phyloP scores from a whole-genome alignment of 2,888 invertebrate species.

The Torymus tubicola region DNA sequence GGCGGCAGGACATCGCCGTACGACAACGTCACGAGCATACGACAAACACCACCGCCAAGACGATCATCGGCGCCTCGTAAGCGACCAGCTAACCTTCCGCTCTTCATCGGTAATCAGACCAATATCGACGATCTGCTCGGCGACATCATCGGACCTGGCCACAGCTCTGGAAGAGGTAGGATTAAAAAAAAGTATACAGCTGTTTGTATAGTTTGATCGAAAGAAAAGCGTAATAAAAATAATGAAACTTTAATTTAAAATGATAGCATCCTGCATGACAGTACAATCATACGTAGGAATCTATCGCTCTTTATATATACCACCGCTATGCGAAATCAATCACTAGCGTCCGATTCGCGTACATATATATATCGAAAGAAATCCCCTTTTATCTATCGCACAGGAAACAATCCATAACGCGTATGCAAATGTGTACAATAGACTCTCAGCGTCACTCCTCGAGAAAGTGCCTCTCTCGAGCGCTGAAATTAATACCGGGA shows the following conservation, averaged over 20 bases:
- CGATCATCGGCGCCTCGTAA: conserved; percentile 69
- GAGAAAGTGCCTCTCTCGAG: conserved; percentile 24
- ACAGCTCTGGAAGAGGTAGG: conserved; percentile 3
- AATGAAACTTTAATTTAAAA: no score
- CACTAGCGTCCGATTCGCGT: background rate
- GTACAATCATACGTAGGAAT: no score
- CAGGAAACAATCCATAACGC: background rate
- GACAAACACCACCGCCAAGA: conserved; percentile 62
- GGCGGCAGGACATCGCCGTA: conserved; percentile 81
- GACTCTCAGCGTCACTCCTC: conserved; percentile 7
- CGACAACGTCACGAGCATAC: conserved; percentile 80
- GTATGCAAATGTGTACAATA: conserved; percentile 45
- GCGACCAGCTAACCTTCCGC: conserved; percentile 73
- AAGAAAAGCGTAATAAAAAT: no score
- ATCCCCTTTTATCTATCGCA: conserved; percentile 41
- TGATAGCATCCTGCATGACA: no score
- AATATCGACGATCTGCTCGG: conserved; percentile 95
- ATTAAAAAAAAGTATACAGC: background rate
- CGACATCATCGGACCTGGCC: conserved; percentile 58
- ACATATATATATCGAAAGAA: background rate
- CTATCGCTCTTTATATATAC: background rate
- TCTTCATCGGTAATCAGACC: conserved; percentile 90
- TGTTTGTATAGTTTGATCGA: background rate
- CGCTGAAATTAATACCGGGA: conserved; percentile 32
- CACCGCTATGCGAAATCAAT: background rate